phyloP scores from a whole-genome alignment of 2,113 vertebrate species.

The Ceyx cyanopectus region DNA sequence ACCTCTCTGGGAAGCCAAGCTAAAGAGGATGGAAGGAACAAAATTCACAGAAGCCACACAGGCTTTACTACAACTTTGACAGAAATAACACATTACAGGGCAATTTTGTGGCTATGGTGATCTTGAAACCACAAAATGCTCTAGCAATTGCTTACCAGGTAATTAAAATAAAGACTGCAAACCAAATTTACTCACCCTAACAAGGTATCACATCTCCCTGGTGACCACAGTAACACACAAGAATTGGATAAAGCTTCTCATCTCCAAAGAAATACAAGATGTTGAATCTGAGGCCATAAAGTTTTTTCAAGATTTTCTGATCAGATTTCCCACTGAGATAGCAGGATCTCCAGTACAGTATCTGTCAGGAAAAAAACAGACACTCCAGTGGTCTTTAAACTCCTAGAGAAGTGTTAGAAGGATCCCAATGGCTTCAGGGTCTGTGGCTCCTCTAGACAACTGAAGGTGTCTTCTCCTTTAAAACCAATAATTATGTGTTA shows the following conservation, averaged over 20 bases:
- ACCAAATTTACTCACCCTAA: background rate
- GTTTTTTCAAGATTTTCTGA: background rate
- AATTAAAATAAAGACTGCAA: background rate
- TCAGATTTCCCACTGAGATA: background rate
- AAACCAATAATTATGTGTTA: background rate
- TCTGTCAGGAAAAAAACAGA: background rate
- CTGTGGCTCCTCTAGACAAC: background rate
- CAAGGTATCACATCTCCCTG: background rate
- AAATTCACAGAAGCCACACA: background rate
- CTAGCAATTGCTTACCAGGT: background rate
- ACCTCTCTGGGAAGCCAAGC: background rate
- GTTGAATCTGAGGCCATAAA: background rate
- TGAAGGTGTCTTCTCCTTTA: background rate
- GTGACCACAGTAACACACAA: background rate
- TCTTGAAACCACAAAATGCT: background rate
- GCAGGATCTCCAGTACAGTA: background rate
- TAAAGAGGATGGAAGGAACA: background rate
- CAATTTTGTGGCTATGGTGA: background rate
- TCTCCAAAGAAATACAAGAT: background rate
- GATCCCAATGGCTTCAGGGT: background rate
- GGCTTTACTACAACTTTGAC: background rate
- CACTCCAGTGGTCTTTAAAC: background rate
- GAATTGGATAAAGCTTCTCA: background rate
- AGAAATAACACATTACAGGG: background rate
- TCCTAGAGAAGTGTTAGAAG: background rate